A percentile compares a stretch with the other conserved stretches of the same genome.
Conservation (phyloP, 2,888 invertebrate genomes). For the Hypsopygia costalis region DNA sequence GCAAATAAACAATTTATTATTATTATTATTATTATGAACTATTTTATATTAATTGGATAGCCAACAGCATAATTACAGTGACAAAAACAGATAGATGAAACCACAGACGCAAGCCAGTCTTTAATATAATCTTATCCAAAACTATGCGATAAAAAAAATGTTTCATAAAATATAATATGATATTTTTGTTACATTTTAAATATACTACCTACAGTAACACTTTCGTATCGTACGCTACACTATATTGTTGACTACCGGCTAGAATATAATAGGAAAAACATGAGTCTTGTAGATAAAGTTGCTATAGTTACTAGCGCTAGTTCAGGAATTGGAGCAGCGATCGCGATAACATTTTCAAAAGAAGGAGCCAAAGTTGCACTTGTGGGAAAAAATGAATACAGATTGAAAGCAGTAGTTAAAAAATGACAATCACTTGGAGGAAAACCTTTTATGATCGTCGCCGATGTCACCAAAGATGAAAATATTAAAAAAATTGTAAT, state of each 20-base stretch:
- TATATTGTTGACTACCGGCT: too few species aligned
- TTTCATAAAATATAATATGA: neutral
- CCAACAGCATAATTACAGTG: too few species aligned
- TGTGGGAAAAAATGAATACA: constrained; percentile 11
- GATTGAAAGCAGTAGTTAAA: neutral
- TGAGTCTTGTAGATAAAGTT: constrained; percentile 9
- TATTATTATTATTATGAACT: too few species aligned
- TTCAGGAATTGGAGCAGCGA: constrained; percentile 14
- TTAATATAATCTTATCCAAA: neutral
- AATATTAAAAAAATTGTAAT: constrained; percentile 60
- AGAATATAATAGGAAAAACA: too few species aligned
- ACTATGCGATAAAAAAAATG: neutral
- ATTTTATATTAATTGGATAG: too few species aligned
- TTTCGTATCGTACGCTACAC: neutral
- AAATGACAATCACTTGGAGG: constrained; percentile 8
- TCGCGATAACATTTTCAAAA: constrained; percentile 11
- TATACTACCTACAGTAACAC: neutral
- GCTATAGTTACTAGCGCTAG: constrained; percentile 11
- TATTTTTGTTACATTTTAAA: neutral
- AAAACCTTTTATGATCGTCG: constrained; percentile 7
- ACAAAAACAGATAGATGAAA: too few species aligned
- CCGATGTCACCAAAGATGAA: constrained; percentile 20
- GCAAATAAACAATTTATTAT: too few species aligned
- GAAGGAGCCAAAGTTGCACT: constrained; percentile 11
- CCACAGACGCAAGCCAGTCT: too few species aligned